phyloP scores from a whole-genome alignment of 2,113 vertebrate genomes.

The Lynx canadensis region DNA sequence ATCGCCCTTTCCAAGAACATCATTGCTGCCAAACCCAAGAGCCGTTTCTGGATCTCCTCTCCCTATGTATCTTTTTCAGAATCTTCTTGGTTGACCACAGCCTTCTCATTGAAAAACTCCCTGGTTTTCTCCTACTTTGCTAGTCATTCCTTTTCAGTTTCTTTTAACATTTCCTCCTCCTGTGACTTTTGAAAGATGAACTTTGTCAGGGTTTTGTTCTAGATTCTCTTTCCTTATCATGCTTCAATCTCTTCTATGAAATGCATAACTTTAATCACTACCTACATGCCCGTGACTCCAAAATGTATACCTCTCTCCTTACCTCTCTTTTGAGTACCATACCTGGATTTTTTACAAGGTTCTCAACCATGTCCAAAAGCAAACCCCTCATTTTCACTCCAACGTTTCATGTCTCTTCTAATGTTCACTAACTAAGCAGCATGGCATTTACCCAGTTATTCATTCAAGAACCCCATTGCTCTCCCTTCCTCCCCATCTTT shows the following conservation, averaged over 20 bases:
- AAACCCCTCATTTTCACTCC: neutral
- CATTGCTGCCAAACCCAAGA: neutral
- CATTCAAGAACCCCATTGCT: neutral
- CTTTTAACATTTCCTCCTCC: neutral
- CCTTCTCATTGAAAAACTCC: neutral
- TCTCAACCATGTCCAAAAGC: neutral
- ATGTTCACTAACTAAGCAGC: neutral
- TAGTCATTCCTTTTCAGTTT: neutral
- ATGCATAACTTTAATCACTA: neutral
- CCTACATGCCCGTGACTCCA: neutral
- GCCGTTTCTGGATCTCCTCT: neutral
- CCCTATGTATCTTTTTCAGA: neutral
- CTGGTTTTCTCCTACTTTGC: neutral
- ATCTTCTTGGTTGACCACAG: neutral
- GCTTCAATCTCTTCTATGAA: neutral
- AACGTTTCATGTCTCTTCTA: neutral
- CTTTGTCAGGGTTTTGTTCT: neutral
- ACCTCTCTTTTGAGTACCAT: neutral
- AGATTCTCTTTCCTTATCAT: neutral
- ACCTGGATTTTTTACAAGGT: neutral
- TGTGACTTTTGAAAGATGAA: constrained; percentile 2
- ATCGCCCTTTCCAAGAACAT: neutral
- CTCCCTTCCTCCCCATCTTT: neutral
- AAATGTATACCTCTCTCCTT: neutral
- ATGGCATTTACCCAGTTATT: neutral